Evolutionary conservation across 2,797 vertebrate species (phyloP).

Genomic region (Rousettus madagascariensis): DNA sequence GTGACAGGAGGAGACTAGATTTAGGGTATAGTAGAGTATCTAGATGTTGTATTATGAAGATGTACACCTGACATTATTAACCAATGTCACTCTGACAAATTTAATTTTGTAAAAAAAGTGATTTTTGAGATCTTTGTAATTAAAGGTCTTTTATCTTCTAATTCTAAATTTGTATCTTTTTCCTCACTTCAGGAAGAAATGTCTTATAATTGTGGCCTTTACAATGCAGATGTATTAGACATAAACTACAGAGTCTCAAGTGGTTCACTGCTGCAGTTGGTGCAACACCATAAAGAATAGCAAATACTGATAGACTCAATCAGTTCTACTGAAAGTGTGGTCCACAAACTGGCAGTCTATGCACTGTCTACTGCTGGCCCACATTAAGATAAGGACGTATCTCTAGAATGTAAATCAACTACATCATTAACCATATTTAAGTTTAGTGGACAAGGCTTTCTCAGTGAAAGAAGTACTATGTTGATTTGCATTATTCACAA

Average conservation of each 20-base stretch:
- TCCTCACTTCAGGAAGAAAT: neutral
- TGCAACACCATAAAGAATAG: neutral
- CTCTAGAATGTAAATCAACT: neutral
- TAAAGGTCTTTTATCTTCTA: neutral
- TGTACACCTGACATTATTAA: neutral
- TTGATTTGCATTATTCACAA: neutral
- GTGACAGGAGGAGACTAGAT: too few relatives aligned
- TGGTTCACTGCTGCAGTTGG: neutral
- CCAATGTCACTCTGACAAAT: neutral
- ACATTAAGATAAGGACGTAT: neutral
- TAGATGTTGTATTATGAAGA: too few relatives aligned
- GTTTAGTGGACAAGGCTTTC: neutral
- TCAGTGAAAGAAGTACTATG: neutral
- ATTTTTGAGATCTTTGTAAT: neutral
- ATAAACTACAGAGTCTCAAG: neutral
- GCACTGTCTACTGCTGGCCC: neutral
- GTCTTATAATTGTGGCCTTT: neutral
- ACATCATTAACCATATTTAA: neutral
- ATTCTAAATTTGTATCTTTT: neutral
- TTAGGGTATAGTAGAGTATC: too few relatives aligned
- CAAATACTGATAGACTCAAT: neutral
- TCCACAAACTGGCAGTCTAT: neutral
- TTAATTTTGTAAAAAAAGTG: neutral
- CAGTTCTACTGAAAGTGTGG: neutral
- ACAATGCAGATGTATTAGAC: neutral